Evolutionary conservation across 2,797 vertebrate species (phyloP), one percentile per base, ranked within the genome.

Genomic region (Glyptemys insculpta): DNA sequence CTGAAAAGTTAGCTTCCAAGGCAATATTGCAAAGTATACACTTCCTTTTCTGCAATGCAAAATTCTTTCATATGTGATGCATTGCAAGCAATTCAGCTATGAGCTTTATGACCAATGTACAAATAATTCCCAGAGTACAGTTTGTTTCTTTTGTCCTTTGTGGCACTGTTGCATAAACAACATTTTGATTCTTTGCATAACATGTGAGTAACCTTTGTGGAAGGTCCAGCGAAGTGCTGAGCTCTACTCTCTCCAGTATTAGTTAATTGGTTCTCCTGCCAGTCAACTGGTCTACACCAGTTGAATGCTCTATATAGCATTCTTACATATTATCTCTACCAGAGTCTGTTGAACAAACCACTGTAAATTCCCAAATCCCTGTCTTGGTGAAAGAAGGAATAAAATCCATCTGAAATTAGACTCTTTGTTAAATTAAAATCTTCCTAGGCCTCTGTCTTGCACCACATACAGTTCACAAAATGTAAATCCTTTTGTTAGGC

Each of bases 1-100:
- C 85, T 79, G 47, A 76, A 90, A 94, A 94, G 93, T 81, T 93
- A 84, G 25, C 82, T 93, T 86, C 87, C 54, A 91, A 87, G 79
- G 81, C 54, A 44, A 2, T 88, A 68, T 59, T 85, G 68, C 79
- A 92, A 93, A 44, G 18, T 81, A 41, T 50, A 18, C 8, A 0
- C 85, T 89, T 86, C 94, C 85, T 52, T 1, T 76, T 9, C 19
- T 19, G 34, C 68, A n/a, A 12, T 25, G 6, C 72, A 41, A 88
- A 92, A 91, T 87, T 59, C 18, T 90, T 89, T 82, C 18, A 18
- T 12, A 3, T 11, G 10, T 85, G 86, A 84, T 53, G 5, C 5
- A 62, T 74, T 87, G 44, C 80, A 88, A 74, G 82, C 65, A 91
- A 65, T 74, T 90, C 53, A 95, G 59, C 81, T 52, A 87, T 74